These are phyloP conservation scores for Ambastaia sidthimunki DNA, from an alignment of 2,797 vertebrate genomes.

Conservation along the genomic window DNA sequence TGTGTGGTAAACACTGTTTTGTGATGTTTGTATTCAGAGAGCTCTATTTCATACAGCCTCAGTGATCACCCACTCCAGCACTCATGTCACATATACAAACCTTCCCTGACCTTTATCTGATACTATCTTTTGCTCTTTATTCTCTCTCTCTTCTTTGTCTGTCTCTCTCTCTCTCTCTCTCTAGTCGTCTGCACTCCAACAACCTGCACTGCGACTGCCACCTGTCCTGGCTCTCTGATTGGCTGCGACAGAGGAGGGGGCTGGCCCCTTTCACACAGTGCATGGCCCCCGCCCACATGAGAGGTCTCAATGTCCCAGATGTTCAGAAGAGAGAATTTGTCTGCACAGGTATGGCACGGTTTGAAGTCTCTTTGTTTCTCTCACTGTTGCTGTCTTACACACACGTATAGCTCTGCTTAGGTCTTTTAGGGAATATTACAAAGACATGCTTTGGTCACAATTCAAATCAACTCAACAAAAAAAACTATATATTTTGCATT, in stretches of 20 bases:
- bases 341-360: slow-evolving; percentile 84
- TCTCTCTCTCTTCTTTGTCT: slow-evolving; percentile 21
- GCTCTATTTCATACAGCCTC: slow-evolving; percentile 16
- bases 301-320: slow-evolving; percentile 93
- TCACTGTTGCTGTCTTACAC: background rate
- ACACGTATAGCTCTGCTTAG: background rate
- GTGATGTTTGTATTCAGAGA: background rate
- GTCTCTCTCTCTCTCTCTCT: slow-evolving; percentile 31
- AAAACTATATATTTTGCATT: no score
- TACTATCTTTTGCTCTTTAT: slow-evolving; percentile 18
- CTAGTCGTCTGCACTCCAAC: slow-evolving; percentile 95
- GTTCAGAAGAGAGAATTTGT: slow-evolving; percentile 96
- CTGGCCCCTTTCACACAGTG: slow-evolving; percentile 97
- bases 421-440: no score
- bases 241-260: slow-evolving; percentile 90
- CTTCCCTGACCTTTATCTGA: slow-evolving; percentile 26
- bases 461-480: no score
- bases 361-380: background rate
- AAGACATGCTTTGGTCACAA: no score
- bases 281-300: slow-evolving; percentile 91
- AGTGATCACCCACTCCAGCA: slow-evolving; percentile 6
- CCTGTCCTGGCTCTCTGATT: slow-evolving; percentile 97
- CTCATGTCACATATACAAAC: slow-evolving; percentile 11
- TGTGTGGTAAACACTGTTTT: slow-evolving; percentile 11
- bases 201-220: slow-evolving; percentile 96